Evolutionary conservation across 2,113 vertebrate species (phyloP).

Genomic region (Thomomys bottae): DNA sequence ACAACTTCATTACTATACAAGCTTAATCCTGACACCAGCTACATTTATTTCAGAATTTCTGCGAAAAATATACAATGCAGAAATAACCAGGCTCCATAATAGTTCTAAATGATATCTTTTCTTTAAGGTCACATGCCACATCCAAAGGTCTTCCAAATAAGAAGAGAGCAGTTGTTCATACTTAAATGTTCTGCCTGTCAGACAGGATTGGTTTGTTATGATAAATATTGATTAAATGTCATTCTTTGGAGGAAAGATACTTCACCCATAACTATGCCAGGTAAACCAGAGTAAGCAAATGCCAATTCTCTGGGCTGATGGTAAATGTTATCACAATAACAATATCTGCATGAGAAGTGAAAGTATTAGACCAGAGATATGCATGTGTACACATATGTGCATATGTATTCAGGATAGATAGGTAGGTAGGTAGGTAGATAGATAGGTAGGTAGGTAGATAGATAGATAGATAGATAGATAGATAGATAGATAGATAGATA

Average conservation of each 20-base stretch:
- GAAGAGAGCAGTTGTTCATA: conserved; percentile 15
- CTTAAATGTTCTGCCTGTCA: conserved; percentile 4
- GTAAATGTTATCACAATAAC: neutral
- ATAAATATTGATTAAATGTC: conserved; percentile 14
- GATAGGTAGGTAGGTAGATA: too few relatives aligned
- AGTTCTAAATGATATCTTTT: conserved; percentile 22
- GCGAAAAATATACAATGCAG: neutral
- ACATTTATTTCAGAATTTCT: neutral
- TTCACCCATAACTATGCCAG: neutral
- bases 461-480: too few relatives aligned
- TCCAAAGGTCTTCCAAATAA: conserved; percentile 35
- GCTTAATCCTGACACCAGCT: neutral
- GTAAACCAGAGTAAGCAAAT: neutral
- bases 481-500: too few relatives aligned
- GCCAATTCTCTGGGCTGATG: neutral
- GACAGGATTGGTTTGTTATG: neutral
- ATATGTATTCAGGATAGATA: too few relatives aligned
- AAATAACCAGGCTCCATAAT: neutral
- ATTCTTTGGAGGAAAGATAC: neutral
- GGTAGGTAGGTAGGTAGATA: too few relatives aligned
- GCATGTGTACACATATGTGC: too few relatives aligned
- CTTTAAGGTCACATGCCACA: conserved; percentile 8
- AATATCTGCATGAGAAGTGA: neutral
- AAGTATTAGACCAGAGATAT: neutral
- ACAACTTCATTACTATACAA: neutral